Percentiles rank a stretch among this genome's conserved stretches.
Evolutionary conservation across 2,113 vertebrate species (phyloP).

Genomic region (Crotophaga sulcirostris): DNA sequence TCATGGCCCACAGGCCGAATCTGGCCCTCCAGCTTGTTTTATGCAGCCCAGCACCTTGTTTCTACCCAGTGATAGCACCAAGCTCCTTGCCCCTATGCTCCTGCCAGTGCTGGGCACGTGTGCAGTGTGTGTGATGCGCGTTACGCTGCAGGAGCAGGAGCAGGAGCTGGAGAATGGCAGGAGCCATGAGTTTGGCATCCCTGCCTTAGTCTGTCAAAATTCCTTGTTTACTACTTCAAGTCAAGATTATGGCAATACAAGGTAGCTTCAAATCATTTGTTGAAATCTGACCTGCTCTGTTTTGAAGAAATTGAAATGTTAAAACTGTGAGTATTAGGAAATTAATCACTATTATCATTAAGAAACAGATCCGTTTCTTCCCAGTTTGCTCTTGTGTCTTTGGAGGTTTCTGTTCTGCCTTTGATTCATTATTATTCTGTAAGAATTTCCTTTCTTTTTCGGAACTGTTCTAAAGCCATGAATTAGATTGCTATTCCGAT

Average conservation of each 20-base stretch:
- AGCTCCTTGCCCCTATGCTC: too few relatives aligned
- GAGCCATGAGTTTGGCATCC: too few relatives aligned
- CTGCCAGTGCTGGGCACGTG: too few relatives aligned
- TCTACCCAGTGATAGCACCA: too few relatives aligned
- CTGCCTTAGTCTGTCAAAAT: neutral
- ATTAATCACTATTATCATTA: neutral
- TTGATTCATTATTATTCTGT: neutral
- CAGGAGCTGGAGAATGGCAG: too few relatives aligned
- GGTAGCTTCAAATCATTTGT: neutral
- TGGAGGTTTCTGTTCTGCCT: neutral
- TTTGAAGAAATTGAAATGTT: neutral
- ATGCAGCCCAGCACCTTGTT: too few relatives aligned
- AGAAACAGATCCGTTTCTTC: neutral
- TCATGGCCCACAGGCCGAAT: too few relatives aligned
- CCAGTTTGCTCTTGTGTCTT: neutral
- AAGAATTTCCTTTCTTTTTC: neutral
- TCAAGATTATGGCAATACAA: neutral
- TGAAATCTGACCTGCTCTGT: neutral
- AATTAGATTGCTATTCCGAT: neutral
- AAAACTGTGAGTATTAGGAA: neutral
- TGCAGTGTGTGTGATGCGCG: too few relatives aligned
- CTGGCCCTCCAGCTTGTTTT: too few relatives aligned
- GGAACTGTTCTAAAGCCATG: neutral
- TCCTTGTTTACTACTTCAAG: neutral
- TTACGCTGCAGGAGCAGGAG: too few relatives aligned